These are phyloP conservation scores for Scaptodrosophila latifasciaeformis DNA, from an alignment of 2,888 invertebrate species.

Conservation along the genomic window DNA sequence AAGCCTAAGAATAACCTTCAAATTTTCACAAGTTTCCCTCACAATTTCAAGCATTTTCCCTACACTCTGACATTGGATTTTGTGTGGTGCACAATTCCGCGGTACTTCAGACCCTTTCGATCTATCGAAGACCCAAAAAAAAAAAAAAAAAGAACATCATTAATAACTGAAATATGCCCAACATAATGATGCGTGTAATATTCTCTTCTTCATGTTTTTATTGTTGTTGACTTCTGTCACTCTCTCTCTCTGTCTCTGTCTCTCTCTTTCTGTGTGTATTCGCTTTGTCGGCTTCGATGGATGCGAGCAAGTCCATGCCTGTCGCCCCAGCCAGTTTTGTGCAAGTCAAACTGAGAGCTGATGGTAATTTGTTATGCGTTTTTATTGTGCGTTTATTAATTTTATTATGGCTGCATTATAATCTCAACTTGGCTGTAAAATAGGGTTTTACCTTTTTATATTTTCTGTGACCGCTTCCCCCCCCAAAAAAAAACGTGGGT, in stretches of 20 bases:
- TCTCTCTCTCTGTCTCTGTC: neutral
- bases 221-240: neutral
- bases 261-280: neutral
- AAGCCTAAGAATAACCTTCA: too few species aligned
- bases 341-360: slow-evolving; percentile 25
- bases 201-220: slow-evolving; percentile 41
- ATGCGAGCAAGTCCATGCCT: too few species aligned
- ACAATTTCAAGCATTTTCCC: too few species aligned
- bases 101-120: too few species aligned
- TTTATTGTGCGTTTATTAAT: slow-evolving; percentile 71
- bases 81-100: slow-evolving; percentile 2
- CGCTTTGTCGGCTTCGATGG: slow-evolving; percentile 1
- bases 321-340: neutral
- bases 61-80: neutral
- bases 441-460: slow-evolving; percentile 7
- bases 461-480: neutral
- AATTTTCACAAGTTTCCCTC: too few species aligned
- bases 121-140: too few species aligned
- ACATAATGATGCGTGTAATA: slow-evolving; percentile 72
- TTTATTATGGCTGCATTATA: slow-evolving; percentile 57
- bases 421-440: too few species aligned
- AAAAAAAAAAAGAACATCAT: slow-evolving; percentile 36
- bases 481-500: slow-evolving; percentile 5
- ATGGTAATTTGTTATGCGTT: slow-evolving; percentile 71
- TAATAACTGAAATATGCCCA: slow-evolving; percentile 46